phyloP scores from a whole-genome alignment of 2,797 vertebrate species.

The Acanthiza pusilla region DNA sequence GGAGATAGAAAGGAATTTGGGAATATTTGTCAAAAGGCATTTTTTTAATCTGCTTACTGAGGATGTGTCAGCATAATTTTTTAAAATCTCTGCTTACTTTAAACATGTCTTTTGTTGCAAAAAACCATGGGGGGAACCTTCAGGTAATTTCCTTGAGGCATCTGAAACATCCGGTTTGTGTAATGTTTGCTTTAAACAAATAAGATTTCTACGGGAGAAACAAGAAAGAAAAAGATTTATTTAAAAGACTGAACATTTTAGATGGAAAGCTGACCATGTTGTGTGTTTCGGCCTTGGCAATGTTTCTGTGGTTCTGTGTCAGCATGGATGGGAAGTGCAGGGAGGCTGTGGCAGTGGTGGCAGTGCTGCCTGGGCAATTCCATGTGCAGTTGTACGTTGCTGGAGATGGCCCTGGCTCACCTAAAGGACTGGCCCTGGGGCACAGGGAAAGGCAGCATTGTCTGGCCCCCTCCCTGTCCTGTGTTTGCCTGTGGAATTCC shows the following conservation, averaged over 20 bases:
- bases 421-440: too few relatives aligned
- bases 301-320: background rate
- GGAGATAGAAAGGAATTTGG: background rate
- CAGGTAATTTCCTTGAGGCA: background rate
- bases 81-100: background rate
- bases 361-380: background rate
- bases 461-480: too few relatives aligned
- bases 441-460: too few relatives aligned
- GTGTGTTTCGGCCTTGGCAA: background rate
- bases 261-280: background rate
- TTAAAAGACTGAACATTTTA: background rate
- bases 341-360: background rate
- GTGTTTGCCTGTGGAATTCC: too few relatives aligned
- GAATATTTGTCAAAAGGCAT: background rate
- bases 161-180: background rate
- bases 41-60: background rate
- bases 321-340: background rate
- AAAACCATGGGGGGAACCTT: background rate
- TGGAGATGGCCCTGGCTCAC: too few relatives aligned
- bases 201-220: background rate
- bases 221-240: rapidly evolving
- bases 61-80: background rate
- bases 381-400: too few relatives aligned
- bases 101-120: background rate
- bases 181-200: background rate